Conservation (phyloP, 2,113 vertebrate species). For the Engraulis encrasicolus region DNA sequence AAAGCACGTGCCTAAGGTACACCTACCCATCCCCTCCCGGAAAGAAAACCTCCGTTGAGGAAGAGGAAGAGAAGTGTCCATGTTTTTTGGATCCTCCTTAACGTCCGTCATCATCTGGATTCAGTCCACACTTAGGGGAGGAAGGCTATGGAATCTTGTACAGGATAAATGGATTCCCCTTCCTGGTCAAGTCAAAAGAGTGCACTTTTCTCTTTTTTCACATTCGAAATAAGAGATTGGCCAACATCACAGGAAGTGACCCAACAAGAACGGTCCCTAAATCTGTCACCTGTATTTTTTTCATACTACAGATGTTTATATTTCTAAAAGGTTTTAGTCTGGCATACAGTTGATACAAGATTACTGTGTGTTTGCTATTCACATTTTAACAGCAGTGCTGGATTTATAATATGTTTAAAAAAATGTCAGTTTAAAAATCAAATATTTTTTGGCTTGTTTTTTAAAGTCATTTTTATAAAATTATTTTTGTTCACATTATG, state of each 20-base stretch:
- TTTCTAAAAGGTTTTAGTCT: conserved; percentile 16
- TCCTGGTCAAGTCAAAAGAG: conserved; percentile 7
- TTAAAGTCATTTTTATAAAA: conserved; percentile 50
- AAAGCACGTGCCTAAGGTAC: conserved; percentile 31
- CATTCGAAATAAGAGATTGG: neutral
- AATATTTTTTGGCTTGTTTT: conserved; percentile 47
- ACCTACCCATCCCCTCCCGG: conserved; percentile 27
- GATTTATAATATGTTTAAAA: conserved; percentile 46
- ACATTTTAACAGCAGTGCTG: conserved; percentile 73
- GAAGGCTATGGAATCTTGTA: conserved; percentile 38
- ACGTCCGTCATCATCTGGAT: conserved; percentile 37
- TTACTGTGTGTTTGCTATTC: conserved; percentile 55
- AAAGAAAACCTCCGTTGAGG: too few relatives aligned
- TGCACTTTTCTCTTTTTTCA: conserved; percentile 15
- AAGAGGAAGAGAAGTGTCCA: conserved; percentile 52
- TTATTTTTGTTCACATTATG: conserved; percentile 21
- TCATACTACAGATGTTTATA: conserved; percentile 5
- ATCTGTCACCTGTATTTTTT: conserved; percentile 10
- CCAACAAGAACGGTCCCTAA: neutral
- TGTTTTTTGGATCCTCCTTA: conserved; percentile 51
- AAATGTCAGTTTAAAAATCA: conserved; percentile 43
- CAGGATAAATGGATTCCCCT: conserved; percentile 39
- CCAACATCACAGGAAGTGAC: neutral
- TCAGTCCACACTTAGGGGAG: conserved; percentile 28
- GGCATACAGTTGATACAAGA: conserved; percentile 60